Base-by-base conservation (phyloP, 2,113 vertebrate genomes). In the Centrocercus urophasianus region DNA sequence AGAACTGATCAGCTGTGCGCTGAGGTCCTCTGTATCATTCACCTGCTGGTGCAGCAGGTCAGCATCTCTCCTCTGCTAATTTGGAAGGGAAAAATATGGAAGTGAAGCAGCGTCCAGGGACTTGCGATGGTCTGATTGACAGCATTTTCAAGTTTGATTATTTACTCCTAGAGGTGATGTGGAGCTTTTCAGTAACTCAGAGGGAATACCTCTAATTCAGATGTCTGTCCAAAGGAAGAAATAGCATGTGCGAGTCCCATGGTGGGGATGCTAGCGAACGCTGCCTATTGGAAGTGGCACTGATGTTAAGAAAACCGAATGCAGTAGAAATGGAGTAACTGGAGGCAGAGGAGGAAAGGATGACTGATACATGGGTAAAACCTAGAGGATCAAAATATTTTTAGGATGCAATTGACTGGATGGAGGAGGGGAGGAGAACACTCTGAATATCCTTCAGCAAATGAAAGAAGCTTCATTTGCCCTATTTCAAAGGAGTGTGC, bases 401-500 rank as follows among this genome's bases (percentile, higher is more conserved):
- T 78, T 82, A 69, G 70, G 76, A 50, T 95, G 25, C 36, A 30
- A 15, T 90, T 81, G 91, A 4, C 66, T 94, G 63, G 38, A 38
- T 74, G 32, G 22, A 83, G 76, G 32, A 57, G 56, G 47, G 60
- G 73, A 70, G 25, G 36, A 66, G 73, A 80, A 20, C 50, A 38
- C 19, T 57, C 42, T 57, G 19, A 70, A 67, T 60, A 60, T 90
- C n/a, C 61, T 69, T 59, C 76, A 66, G n/a, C 88, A 82, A 75
- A 84, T 19, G 71, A 48, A 88, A 75, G 76, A 71, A 72, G 48
- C 75, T 83, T 81, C 61, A 25, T 76, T 36, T 91, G 70, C 90
- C 70, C 32, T 86, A 54, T 95, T 95, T 96, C 86, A 65, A 40
- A 93, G 90, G 90, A 90, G 85, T 27, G 70, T 93, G 74, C 32